phyloP scores from a whole-genome alignment of 2,888 invertebrate species.

The Pseudanteris insignis region DNA sequence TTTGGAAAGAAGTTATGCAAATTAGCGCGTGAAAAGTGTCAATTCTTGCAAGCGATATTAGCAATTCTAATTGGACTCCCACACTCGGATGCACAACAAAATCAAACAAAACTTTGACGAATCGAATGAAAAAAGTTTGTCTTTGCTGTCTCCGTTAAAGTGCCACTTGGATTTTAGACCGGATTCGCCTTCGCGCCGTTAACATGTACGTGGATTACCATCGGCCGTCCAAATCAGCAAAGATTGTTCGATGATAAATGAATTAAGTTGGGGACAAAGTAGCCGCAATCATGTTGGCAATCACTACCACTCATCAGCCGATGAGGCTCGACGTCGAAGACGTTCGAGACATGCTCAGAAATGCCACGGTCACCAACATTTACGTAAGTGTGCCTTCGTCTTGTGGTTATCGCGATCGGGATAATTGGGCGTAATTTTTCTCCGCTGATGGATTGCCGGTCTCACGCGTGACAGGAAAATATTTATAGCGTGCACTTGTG shows the following conservation, averaged over 20 bases:
- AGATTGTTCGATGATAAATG: slow-evolving; percentile 25
- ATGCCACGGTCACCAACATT: slow-evolving; percentile 61
- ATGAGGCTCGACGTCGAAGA: slow-evolving; percentile 62
- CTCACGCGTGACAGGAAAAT: no score
- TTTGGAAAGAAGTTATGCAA: no score
- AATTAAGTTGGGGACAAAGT: neutral
- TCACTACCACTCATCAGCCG: slow-evolving; percentile 59
- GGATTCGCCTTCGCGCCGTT: slow-evolving; percentile 5
- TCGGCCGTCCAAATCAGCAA: slow-evolving; percentile 7
- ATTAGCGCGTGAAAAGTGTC: no score
- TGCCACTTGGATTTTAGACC: slow-evolving; percentile 14
- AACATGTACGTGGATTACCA: slow-evolving; percentile 14
- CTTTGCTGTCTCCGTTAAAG: neutral
- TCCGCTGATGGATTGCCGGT: no score
- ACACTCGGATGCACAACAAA: slow-evolving; percentile 8
- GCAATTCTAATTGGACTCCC: slow-evolving; percentile 7
- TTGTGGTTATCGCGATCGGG: slow-evolving; percentile 21
- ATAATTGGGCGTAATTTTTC: slow-evolving; percentile 20
- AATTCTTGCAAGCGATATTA: no score
- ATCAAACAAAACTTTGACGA: slow-evolving; percentile 6
- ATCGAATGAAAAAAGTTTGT: slow-evolving; percentile 4
- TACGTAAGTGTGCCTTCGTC: slow-evolving; percentile 58
- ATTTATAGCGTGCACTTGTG: no score
- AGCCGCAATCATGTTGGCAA: slow-evolving; percentile 58
- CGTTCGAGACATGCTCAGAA: slow-evolving; percentile 64